Evolutionary conservation across 2,888 invertebrate species (phyloP).

Genomic region (Orthonevra nobilis): DNA sequence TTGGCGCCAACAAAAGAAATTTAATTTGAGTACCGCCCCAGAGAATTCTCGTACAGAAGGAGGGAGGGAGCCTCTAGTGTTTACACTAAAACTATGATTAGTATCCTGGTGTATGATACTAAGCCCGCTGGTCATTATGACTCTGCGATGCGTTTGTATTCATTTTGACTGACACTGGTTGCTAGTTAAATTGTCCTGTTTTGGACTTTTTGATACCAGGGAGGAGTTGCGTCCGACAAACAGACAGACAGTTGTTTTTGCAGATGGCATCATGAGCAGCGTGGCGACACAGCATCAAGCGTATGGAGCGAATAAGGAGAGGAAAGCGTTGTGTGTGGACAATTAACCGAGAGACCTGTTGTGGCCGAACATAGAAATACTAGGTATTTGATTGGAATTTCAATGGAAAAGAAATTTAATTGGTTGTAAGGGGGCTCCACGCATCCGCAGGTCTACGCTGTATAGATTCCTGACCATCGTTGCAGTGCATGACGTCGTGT

Average conservation of each 20-base stretch:
- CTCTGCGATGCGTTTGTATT: slow-evolving; percentile 33
- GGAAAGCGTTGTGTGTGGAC: slow-evolving; percentile 35
- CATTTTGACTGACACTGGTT: slow-evolving; percentile 49
- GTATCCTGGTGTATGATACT: too few species aligned
- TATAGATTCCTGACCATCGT: slow-evolving; percentile 32
- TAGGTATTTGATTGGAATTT: slow-evolving; percentile 69
- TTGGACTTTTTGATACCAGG: slow-evolving; percentile 10
- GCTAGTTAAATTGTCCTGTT: slow-evolving; percentile 58
- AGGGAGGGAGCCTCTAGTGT: slow-evolving; percentile 14
- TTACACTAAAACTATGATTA: slow-evolving; percentile 35
- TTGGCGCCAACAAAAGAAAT: slow-evolving; percentile 68
- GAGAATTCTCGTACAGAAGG: too few species aligned
- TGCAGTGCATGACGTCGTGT: neutral
- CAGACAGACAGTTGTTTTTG: slow-evolving; percentile 47
- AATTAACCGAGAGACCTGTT: slow-evolving; percentile 65
- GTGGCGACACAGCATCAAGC: slow-evolving; percentile 3
- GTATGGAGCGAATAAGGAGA: slow-evolving; percentile 28
- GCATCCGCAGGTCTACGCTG: neutral
- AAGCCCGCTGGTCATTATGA: slow-evolving; percentile 9
- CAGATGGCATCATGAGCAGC: slow-evolving; percentile 30
- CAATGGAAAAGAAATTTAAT: slow-evolving; percentile 71
- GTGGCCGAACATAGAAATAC: slow-evolving; percentile 56
- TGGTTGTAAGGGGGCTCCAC: slow-evolving; percentile 32
- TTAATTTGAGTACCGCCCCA: slow-evolving; percentile 59
- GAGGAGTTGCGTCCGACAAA: neutral